These are phyloP conservation scores for Iselma pallidipennis DNA, from an alignment of 2,888 invertebrate species.

Conservation along the genomic window DNA sequence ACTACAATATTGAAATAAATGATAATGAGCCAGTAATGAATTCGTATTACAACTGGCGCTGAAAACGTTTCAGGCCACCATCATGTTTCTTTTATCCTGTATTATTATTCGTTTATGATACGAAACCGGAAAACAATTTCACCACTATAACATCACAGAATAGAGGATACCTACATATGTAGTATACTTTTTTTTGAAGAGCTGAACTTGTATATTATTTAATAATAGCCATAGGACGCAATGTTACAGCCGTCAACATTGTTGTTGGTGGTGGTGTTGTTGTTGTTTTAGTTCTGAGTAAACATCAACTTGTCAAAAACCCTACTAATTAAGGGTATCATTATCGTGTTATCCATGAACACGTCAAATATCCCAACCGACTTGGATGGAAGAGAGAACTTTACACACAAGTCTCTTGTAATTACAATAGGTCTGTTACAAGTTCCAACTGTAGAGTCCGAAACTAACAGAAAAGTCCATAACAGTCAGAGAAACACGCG, in stretches of 20 bases:
- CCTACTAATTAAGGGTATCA: constrained; percentile 54
- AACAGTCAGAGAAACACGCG: too few relatives aligned
- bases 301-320: constrained; percentile 53
- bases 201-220: background rate
- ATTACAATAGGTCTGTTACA: too few relatives aligned
- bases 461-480: too few relatives aligned
- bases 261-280: constrained; percentile 3
- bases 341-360: constrained; percentile 51
- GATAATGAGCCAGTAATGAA: constrained; percentile 42
- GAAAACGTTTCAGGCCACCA: constrained; percentile 27
- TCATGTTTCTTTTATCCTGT: background rate
- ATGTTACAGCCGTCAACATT: constrained; percentile 18
- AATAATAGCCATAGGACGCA: constrained; percentile 18
- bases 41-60: constrained; percentile 37
- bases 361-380: constrained; percentile 8
- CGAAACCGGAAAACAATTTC: constrained; percentile 4
- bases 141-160: too few relatives aligned
- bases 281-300: constrained; percentile 41
- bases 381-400: background rate
- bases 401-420: background rate
- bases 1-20: constrained; percentile 42
- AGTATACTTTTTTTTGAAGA: background rate
- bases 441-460: too few relatives aligned
- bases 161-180: too few relatives aligned
- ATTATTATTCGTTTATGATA: background rate